Base-by-base conservation (phyloP, 2,113 vertebrate genomes). In the Zeus faber region DNA sequence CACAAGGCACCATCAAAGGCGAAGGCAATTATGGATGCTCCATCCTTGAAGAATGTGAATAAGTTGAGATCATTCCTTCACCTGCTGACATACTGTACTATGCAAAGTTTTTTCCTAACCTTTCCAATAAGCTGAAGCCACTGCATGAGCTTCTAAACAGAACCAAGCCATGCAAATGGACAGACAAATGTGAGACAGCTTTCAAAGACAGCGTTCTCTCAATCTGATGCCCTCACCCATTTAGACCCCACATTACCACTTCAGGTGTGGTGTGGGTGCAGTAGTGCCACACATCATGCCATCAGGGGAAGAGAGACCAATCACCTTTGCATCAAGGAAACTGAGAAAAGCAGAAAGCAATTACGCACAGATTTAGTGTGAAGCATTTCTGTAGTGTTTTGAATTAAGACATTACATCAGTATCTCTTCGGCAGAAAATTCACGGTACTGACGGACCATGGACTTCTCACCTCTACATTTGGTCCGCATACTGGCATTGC, bases 401-500 rank as follows among this genome's bases (percentile, higher is more conserved):
- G 1, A 39, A 13, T 39, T 6, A 39, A 39, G 37, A 39, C 8
- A 39, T 39, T 39, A 6, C 37, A 39, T 39, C 37, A 39, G 37
- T 39, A 39, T 39, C 37, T 39, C 14, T 4, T 39, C 37, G 1
- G 37, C 10, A 39, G 37, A 39, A 39, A 23, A 2, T 22, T 40
- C 37, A 8, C 29, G 29, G 58, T 7, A 21, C 23, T 59, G 60
- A 71, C 16, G 44, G 56, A 65, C 23, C 55, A 44, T 27, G 25
- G 53, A 56, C 67, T 69, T 35, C 45, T 43, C 2, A 27, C 53
- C 49, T 48, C 50, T 8, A 29, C 65, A 25, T 68, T 54, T 65
- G 66, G 56, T 41, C 43, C 47, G 4, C 49, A 58, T 9, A 26
- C 63, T 13, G 31, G 55, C 5, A 59, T 66, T 47, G 47, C 35